Conservation (phyloP, 1,140 invertebrate genomes). For the Theocolax elegans region DNA sequence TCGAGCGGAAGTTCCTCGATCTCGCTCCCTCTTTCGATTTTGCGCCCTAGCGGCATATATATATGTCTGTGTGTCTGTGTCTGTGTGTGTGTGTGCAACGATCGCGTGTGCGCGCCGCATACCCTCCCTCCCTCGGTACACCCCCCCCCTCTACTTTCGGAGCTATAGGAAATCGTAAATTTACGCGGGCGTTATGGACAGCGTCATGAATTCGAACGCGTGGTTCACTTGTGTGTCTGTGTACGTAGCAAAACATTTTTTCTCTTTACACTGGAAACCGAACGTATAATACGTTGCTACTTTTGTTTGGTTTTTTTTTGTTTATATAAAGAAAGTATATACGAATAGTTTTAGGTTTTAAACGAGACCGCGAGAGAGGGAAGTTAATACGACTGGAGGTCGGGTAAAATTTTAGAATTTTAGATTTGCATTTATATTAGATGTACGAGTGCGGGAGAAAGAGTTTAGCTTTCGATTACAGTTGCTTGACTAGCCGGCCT, state of each 20-base stretch:
- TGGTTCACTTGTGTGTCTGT: too few relatives aligned
- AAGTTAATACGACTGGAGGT: too few relatives aligned
- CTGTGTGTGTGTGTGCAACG: neutral
- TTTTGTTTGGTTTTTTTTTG: neutral
- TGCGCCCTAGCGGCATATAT: neutral
- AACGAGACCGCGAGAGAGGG: too few relatives aligned
- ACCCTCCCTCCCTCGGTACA: neutral
- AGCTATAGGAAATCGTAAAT: slow-evolving; percentile 20
- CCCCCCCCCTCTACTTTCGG: neutral
- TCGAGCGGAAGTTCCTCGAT: neutral
- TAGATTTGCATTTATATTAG: too few relatives aligned
- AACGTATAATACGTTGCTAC: neutral
- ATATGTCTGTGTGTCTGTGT: neutral
- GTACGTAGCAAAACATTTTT: too few relatives aligned
- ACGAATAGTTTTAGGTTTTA: too few relatives aligned
- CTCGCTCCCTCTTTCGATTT: neutral
- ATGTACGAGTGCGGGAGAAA: too few relatives aligned
- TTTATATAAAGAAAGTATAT: neutral
- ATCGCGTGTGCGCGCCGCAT: neutral
- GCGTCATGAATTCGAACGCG: slow-evolving; percentile 19
- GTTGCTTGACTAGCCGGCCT: too few relatives aligned
- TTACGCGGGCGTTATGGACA: slow-evolving; percentile 32
- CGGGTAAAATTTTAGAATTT: too few relatives aligned
- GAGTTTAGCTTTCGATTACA: too few relatives aligned
- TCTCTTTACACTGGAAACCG: too few relatives aligned